Evolutionary conservation across 2,888 invertebrate species (phyloP), one percentile per base, ranked within the genome.

Genomic region (Neoaliturus tenellus): DNA sequence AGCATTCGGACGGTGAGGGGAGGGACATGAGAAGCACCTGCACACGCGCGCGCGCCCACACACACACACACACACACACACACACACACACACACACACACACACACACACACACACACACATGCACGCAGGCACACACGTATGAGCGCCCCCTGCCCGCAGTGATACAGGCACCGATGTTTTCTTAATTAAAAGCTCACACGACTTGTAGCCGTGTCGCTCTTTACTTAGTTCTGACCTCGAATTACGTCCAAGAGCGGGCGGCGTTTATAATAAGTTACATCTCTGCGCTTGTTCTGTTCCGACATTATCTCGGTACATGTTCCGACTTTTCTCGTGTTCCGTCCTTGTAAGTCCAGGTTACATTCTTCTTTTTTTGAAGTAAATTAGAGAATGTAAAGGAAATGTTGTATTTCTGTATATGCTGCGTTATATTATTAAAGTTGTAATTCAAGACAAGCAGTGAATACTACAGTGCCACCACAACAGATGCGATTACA

Each of bases 1-100:
- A 83, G 62, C 78, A 67, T 44, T 83, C 83, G 69, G 83, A 78
- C 78, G 78, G 62, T 58, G 71, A 8, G 41, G 41, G 69, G 35
- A 35, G 31, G 31, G 33, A 14, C 5, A 17, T 14, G 62, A 28
- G 62, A 62, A 28, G 17, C 62, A 62, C 62, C 62, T 62, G 62
- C 62, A 62, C 28, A 75, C 75, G 10, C 67, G 25, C 73, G 31
- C 73, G 41, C 73, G 3, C n/a, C 17, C 73, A 44, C 28, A 44
- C 44, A 28, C 23, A n/a, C 44, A 1, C 44, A 6, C 23, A 23
- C 44, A 75, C 48, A 5, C 69, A 2, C 75, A 75, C 71, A 41
- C 71, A 12, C 35, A 35, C 44, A 73, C 23, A 23, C 73, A n/a
- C 3, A 10, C 12, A 12, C 31, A 12, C 28, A 62, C 12, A 31